Conservation (phyloP, 2,113 vertebrate genomes). For the Verasper variegatus region DNA sequence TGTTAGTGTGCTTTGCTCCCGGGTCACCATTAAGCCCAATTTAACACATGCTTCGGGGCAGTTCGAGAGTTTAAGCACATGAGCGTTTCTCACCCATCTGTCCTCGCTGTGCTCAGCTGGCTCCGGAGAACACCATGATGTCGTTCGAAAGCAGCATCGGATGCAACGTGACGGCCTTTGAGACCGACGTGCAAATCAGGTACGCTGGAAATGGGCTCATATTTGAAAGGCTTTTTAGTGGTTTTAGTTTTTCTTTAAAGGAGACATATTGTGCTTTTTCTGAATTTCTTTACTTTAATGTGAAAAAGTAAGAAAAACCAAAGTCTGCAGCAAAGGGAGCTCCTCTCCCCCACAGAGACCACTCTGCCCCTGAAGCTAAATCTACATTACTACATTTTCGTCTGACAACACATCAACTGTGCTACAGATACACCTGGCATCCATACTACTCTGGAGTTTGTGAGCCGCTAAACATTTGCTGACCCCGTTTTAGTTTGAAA, state of each 20-base stretch:
- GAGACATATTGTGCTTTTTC: neutral
- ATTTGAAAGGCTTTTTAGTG: neutral
- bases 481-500: too few relatives aligned
- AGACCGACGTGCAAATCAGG: constrained; percentile 94
- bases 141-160: constrained; percentile 85
- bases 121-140: constrained; percentile 97
- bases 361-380: too few relatives aligned
- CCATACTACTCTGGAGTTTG: too few relatives aligned
- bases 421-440: too few relatives aligned
- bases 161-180: constrained; percentile 87
- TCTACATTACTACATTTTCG: too few relatives aligned
- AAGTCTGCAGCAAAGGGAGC: too few relatives aligned
- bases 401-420: too few relatives aligned
- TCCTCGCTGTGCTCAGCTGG: constrained; percentile 82
- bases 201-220: constrained; percentile 52
- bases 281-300: too few relatives aligned
- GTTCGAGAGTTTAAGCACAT: constrained; percentile 16
- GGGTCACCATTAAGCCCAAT: constrained; percentile 31
- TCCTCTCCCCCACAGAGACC: too few relatives aligned
- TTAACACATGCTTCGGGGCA: constrained; percentile 39
- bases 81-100: constrained; percentile 46
- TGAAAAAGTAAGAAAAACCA: too few relatives aligned
- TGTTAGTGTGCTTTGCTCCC: constrained; percentile 32
- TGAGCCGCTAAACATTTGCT: too few relatives aligned
- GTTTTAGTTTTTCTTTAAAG: neutral